phyloP scores from a whole-genome alignment of 1,140 invertebrate species.

The Rhyzopertha dominica region DNA sequence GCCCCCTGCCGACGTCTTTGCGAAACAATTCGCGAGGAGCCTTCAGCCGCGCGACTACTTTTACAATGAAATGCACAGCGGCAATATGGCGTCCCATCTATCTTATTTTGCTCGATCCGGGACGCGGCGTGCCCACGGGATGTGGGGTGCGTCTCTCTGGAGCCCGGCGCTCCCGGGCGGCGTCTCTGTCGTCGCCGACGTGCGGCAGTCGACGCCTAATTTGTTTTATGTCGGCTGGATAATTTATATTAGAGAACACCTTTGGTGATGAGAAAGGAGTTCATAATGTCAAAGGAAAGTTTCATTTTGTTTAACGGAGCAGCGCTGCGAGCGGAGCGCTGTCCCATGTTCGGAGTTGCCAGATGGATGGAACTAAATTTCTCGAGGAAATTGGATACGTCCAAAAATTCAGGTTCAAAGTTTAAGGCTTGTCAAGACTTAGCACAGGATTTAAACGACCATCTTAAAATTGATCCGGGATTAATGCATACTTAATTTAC shows the following conservation, averaged over 20 bases:
- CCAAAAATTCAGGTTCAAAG: too few relatives aligned
- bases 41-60: conserved; percentile 17
- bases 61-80: conserved; percentile 41
- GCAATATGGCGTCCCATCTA: conserved; percentile 43
- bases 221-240: conserved; percentile 37
- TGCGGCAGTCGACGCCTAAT: conserved; percentile 22
- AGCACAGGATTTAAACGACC: too few relatives aligned
- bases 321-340: conserved; percentile 1
- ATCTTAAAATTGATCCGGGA: too few relatives aligned
- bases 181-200: neutral
- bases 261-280: conserved; percentile 39
- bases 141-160: neutral
- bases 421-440: too few relatives aligned
- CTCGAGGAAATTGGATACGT: too few relatives aligned
- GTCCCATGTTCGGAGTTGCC: too few relatives aligned
- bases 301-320: conserved; percentile 36
- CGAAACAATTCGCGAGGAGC: conserved; percentile 14
- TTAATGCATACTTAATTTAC: too few relatives aligned
- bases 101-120: conserved; percentile 42
- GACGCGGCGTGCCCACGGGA: conserved; percentile 1
- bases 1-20: conserved; percentile 1
- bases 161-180: neutral
- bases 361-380: too few relatives aligned
- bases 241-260: conserved; percentile 42
- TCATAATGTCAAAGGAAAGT: conserved; percentile 43